Evolutionary conservation across 1,140 invertebrate species (phyloP), one percentile per base, ranked within the genome.

Genomic region (Babylonia areolata): DNA sequence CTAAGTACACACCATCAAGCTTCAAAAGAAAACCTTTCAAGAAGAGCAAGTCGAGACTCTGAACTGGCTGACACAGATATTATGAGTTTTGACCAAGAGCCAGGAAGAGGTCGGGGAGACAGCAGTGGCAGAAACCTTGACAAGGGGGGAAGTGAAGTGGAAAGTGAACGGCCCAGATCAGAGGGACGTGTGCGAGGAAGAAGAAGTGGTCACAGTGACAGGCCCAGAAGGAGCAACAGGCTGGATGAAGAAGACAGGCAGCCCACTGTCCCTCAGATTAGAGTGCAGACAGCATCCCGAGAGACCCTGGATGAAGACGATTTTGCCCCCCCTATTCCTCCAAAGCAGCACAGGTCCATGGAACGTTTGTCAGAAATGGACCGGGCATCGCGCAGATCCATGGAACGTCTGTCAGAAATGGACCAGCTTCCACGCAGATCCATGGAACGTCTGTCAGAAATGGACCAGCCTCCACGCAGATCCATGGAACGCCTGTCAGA

Each of bases 401-500:
- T 80, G 42, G 78, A 80, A 20, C 78, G 40, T 31, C 46, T 80
- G 28, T 40, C 78, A 80, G 78, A 80, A 51, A 33, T 54, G 23
- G 28, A 33, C 37, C 11, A 15, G 28, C 37, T 40, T 40, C 37
- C 75, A 28, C 78, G 54, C 28, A 64, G 42, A 17, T 80, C 78
- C 28, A 80, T 80, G 42, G 78, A 80, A 20, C 78, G 40, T 31
- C 46, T 80, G 28, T 40, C 78, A 80, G 78, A 80, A 51, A 33
- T 54, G 23, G 28, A 33, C 37, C 11, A 15, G 28, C 37, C 40
- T 40, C 37, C 75, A 28, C 78, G 54, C 28, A 64, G 42, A 17
- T 80, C 78, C 28, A 80, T 80, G 42, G 78, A 80, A 20, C 78
- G 40, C 15, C 46, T 80, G 28, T 40, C 78, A 80, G 78, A 80